Percentiles rank a stretch among this genome's conserved stretches.
phyloP scores from a whole-genome alignment of 2,797 vertebrate species.

The Leuciscus waleckii region DNA sequence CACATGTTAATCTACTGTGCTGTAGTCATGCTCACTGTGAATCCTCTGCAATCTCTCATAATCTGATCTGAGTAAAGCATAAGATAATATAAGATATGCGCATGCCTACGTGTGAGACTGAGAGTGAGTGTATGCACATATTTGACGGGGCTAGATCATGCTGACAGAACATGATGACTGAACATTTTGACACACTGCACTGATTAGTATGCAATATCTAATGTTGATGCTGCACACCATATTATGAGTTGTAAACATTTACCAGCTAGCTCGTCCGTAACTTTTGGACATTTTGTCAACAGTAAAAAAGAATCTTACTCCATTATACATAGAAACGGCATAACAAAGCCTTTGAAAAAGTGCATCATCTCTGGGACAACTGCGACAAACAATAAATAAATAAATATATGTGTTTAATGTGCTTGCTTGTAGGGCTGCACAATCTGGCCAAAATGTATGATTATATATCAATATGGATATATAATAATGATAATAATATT shows the following conservation, averaged over 20 bases:
- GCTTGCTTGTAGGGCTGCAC: neutral
- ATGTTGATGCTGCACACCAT: neutral
- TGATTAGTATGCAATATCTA: neutral
- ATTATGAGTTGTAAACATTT: neutral
- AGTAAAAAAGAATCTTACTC: neutral
- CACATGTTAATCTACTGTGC: neutral
- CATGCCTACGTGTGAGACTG: neutral
- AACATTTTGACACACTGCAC: neutral
- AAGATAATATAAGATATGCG: constrained; percentile 1
- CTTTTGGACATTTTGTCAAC: neutral
- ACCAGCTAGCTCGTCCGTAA: neutral
- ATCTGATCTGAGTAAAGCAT: neutral
- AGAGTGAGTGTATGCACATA: neutral
- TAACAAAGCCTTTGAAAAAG: neutral
- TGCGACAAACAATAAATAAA: neutral
- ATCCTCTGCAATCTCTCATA: constrained; percentile 1
- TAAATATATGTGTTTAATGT: neutral
- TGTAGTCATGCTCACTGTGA: neutral
- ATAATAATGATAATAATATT: neutral
- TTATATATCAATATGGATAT: neutral
- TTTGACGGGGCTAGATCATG: neutral
- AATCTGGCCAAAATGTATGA: neutral
- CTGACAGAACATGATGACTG: neutral
- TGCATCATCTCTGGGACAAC: neutral
- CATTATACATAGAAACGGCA: neutral